phyloP scores from a whole-genome alignment of 2,888 invertebrate species.

The Drosophila setosimentum region DNA sequence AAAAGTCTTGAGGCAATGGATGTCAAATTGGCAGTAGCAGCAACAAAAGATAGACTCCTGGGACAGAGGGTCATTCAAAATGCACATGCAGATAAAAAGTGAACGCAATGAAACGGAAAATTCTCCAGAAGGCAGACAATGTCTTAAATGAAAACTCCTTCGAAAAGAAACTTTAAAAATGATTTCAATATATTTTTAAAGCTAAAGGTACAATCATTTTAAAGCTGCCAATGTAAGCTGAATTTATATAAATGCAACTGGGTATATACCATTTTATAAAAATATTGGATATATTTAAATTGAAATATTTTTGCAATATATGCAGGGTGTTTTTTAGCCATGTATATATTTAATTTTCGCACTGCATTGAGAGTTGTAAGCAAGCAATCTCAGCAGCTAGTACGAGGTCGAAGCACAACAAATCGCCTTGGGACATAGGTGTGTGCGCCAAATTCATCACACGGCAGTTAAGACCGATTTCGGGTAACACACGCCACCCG shows the following conservation, averaged over 20 bases:
- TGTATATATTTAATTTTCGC: not conserved
- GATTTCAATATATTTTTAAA: not conserved
- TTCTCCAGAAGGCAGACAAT: slow-evolving; percentile 48
- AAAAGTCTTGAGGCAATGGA: not conserved
- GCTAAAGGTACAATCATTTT: not conserved
- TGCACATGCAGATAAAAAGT: slow-evolving; percentile 38
- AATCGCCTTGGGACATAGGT: slow-evolving; percentile 47
- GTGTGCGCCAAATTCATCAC: slow-evolving; percentile 59
- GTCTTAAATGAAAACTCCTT: slow-evolving; percentile 43
- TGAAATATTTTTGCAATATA: not conserved
- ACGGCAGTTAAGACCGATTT: slow-evolving; percentile 11
- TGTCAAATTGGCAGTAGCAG: not conserved
- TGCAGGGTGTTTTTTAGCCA: slow-evolving; percentile 7
- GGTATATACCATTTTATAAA: not conserved
- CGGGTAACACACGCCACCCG: not conserved
- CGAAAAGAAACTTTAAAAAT: slow-evolving; percentile 1
- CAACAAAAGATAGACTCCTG: not conserved
- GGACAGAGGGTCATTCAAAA: slow-evolving; percentile 37
- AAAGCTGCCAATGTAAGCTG: not conserved
- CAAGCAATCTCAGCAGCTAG: slow-evolving; percentile 62
- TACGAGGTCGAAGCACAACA: slow-evolving; percentile 28
- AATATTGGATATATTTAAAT: not conserved
- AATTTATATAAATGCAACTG: not conserved
- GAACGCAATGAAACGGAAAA: slow-evolving; percentile 33
- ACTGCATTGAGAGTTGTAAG: slow-evolving; percentile 11